These are phyloP conservation scores for Exephanes ischioxanthus DNA, from an alignment of 2,888 invertebrate genomes.

Conservation along the genomic window DNA sequence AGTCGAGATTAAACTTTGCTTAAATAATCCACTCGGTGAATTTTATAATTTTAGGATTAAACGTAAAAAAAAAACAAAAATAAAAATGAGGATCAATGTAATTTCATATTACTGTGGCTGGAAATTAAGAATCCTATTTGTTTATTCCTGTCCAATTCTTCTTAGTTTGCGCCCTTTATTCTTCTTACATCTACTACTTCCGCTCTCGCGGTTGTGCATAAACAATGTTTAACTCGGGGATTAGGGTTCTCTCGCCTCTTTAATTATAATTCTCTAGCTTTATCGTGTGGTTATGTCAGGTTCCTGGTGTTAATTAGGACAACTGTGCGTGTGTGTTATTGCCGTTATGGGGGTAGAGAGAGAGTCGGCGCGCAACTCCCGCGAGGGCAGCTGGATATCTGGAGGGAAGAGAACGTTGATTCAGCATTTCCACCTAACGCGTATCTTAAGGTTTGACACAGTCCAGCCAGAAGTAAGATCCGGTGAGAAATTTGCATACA, in stretches of 20 bases:
- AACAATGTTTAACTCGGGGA: slow-evolving; percentile 77
- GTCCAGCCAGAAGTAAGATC: no score
- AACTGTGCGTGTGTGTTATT: slow-evolving; percentile 34
- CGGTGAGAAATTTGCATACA: no score
- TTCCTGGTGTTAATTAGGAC: slow-evolving; percentile 62
- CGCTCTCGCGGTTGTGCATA: slow-evolving; percentile 63
- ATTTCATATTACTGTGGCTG: not conserved
- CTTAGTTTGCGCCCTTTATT: slow-evolving; percentile 18
- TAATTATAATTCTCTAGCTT: slow-evolving; percentile 78
- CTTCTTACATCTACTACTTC: slow-evolving; percentile 2
- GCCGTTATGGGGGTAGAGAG: slow-evolving; percentile 67
- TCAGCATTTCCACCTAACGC: slow-evolving; percentile 24
- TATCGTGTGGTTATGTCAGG: slow-evolving; percentile 71
- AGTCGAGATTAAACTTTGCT: no score
- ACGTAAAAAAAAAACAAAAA: no score
- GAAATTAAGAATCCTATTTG: slow-evolving; percentile 19
- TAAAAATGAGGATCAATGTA: no score
- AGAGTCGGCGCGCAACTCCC: slow-evolving; percentile 3
- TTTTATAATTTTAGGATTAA: no score
- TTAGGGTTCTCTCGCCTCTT: slow-evolving; percentile 72
- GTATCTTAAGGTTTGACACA: slow-evolving; percentile 37
- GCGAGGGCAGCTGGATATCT: slow-evolving; percentile 19
- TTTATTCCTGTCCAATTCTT: not conserved
- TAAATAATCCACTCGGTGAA: no score
- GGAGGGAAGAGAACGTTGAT: slow-evolving; percentile 24